phyloP scores from a whole-genome alignment of 2,797 vertebrate species.

The Phyllotis vaccarum region DNA sequence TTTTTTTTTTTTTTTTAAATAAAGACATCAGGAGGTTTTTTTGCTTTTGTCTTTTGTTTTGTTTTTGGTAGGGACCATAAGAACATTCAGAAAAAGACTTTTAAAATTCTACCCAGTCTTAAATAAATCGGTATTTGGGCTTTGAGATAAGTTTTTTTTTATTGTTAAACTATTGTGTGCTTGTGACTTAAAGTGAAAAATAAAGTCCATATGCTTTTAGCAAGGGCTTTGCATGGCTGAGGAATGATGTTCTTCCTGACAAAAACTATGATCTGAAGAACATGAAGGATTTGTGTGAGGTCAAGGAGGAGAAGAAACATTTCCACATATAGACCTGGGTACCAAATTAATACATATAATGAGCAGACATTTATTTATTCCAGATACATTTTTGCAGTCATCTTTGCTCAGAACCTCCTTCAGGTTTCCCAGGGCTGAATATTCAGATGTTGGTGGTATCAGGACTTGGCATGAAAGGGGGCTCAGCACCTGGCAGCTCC shows the following conservation, averaged over 20 bases:
- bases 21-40: background rate
- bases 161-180: background rate
- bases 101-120: background rate
- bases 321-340: background rate
- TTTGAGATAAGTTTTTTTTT: background rate
- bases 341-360: background rate
- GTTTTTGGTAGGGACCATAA: background rate
- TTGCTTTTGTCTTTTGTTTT: background rate
- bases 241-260: background rate
- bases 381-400: background rate
- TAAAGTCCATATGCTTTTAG: background rate
- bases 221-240: background rate
- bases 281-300: background rate
- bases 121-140: background rate
- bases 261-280: background rate
- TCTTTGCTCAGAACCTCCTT: background rate
- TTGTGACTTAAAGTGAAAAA: background rate
- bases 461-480: background rate
- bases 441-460: background rate
- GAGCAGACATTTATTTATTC: background rate
- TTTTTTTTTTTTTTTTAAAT: no score
- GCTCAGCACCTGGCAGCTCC: background rate
- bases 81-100: background rate
- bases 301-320: background rate
- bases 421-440: background rate